Conservation (phyloP, 2,797 vertebrate genomes). For the Streptopelia turtur region DNA sequence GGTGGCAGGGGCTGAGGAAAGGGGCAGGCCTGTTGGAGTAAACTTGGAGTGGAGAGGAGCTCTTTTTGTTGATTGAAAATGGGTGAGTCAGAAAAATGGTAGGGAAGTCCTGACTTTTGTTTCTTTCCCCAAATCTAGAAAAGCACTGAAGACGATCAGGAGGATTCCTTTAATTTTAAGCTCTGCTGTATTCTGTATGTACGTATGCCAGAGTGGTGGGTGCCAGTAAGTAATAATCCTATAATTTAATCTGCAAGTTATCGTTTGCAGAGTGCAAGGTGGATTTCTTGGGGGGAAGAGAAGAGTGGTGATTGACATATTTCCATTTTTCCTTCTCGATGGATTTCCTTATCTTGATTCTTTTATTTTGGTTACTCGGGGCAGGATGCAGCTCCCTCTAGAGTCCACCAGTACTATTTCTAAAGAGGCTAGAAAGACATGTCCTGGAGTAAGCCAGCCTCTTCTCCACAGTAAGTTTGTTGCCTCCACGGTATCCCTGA, state of each 20-base stretch:
- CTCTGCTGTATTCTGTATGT: background rate
- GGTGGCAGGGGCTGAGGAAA: background rate
- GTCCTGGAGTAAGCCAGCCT: background rate
- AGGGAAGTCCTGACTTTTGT: too few relatives aligned
- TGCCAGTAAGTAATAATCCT: background rate
- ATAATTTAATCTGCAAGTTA: background rate
- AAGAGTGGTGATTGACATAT: background rate
- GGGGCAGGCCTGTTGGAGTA: background rate
- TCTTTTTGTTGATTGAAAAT: background rate
- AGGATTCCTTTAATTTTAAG: background rate
- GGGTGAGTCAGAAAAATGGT: background rate
- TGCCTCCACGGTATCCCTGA: background rate
- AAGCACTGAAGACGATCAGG: background rate
- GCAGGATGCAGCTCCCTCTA: background rate
- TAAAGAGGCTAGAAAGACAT: background rate
- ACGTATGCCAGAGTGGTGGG: accelerated
- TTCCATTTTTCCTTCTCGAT: background rate
- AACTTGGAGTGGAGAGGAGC: background rate
- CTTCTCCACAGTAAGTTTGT: background rate
- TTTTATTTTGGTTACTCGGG: background rate
- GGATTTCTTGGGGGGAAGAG: background rate
- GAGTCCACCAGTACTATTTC: background rate
- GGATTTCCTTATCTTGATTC: background rate
- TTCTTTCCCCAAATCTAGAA: background rate
- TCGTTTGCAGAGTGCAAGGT: background rate